These are phyloP conservation scores for Macrosoma leucophasiata DNA, from an alignment of 2,888 invertebrate genomes.

Conservation along the genomic window DNA sequence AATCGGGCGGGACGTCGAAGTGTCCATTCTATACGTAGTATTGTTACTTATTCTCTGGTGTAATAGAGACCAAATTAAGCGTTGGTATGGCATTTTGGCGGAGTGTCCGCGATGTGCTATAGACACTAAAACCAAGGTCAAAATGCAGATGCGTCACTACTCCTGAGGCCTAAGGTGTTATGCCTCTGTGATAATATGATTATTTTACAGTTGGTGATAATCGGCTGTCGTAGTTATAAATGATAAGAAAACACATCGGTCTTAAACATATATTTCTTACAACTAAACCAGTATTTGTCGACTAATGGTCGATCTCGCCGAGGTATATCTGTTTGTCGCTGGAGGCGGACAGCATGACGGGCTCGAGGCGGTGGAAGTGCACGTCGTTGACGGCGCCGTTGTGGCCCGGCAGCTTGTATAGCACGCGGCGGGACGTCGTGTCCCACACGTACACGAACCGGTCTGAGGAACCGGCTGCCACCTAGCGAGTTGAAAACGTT, in stretches of 20 bases:
- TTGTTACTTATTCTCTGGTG: no score
- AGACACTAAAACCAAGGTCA: no score
- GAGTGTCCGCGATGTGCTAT: no score
- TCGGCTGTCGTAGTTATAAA: neutral
- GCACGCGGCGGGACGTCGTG: constrained; percentile 90
- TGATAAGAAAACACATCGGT: constrained; percentile 1
- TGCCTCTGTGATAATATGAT: no score
- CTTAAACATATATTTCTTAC: neutral
- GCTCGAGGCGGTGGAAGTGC: constrained; percentile 95
- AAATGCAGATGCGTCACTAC: no score
- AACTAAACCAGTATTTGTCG: constrained; percentile 3
- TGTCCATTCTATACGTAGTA: no score
- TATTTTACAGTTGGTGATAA: no score
- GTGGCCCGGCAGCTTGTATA: constrained; percentile 98
- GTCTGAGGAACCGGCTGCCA: constrained; percentile 94
- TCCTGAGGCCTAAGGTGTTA: no score
- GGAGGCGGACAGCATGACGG: constrained; percentile 93
- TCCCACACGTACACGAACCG: constrained; percentile 98
- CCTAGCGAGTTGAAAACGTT: constrained; percentile 32
- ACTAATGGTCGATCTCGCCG: constrained; percentile 89
- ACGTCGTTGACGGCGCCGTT: constrained; percentile 98
- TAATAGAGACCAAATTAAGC: no score
- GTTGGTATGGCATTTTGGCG: no score
- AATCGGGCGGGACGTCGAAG: no score
- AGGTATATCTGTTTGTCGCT: constrained; percentile 97